Evolutionary conservation across 2,888 invertebrate species (phyloP).

Genomic region (Pteria penguin): DNA sequence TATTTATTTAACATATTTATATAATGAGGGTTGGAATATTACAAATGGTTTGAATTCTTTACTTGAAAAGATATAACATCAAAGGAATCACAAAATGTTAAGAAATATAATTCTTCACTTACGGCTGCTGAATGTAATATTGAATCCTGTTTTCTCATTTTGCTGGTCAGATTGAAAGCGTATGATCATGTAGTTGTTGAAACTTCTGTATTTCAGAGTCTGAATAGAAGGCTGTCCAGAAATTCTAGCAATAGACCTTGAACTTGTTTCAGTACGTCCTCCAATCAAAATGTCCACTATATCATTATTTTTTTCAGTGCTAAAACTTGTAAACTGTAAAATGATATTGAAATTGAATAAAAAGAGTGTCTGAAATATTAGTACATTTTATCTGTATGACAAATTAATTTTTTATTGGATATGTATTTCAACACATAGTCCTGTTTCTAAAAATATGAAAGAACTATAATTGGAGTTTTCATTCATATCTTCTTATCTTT

Average conservation of each 20-base stretch:
- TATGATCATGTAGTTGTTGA: constrained; percentile 98
- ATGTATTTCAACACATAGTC: no score
- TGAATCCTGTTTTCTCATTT: constrained; percentile 95
- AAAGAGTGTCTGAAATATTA: no score
- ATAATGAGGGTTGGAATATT: background rate
- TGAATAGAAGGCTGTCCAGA: constrained; percentile 84
- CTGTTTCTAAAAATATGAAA: no score
- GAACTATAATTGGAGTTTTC: no score
- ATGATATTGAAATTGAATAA: no score
- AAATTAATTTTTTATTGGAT: no score
- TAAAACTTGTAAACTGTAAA: constrained; percentile 94
- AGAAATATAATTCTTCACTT: no score
- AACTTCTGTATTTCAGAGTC: constrained; percentile 86
- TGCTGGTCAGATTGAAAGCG: constrained; percentile 97
- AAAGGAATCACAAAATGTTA: background rate
- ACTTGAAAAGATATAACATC: background rate
- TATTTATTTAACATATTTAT: no score
- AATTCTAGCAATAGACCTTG: constrained; percentile 86
- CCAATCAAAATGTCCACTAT: constrained; percentile 97
- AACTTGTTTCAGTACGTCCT: constrained; percentile 93
- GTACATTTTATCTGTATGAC: no score
- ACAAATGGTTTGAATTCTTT: background rate
- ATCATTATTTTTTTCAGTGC: constrained; percentile 97
- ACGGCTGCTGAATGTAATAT: constrained; percentile 73
- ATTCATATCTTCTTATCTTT: no score